Percentiles rank a stretch among this genome's conserved stretches.
These are phyloP conservation scores for Plectrocnemia conspersa DNA, from an alignment of 1,140 invertebrate genomes.

Conservation along the genomic window DNA sequence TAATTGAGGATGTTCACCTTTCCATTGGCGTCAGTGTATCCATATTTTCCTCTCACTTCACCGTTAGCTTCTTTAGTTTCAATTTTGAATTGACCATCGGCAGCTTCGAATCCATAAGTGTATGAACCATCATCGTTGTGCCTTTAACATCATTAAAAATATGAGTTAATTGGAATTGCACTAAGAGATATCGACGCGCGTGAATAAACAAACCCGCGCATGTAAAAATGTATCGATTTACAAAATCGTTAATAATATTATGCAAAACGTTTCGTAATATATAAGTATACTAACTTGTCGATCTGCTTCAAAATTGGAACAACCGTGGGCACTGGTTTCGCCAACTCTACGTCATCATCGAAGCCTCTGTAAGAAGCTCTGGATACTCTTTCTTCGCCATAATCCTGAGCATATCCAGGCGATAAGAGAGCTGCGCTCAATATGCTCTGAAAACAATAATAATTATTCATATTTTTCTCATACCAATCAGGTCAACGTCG, in stretches of 20 bases:
- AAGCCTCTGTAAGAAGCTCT: slow-evolving; percentile 13
- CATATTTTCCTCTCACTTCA: slow-evolving; percentile 79
- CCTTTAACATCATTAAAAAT: slow-evolving; percentile 43
- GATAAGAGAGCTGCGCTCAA: slow-evolving; percentile 23
- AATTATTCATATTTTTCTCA: slow-evolving; percentile 4
- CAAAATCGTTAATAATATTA: too few species aligned
- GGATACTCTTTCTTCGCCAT: slow-evolving; percentile 22
- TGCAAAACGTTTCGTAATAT: slow-evolving; percentile 1
- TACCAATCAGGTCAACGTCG: too few species aligned
- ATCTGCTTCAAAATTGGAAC: slow-evolving; percentile 81
- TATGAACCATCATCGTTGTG: slow-evolving; percentile 84
- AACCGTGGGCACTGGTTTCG: slow-evolving; percentile 56
- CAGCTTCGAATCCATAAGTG: slow-evolving; percentile 81
- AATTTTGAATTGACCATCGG: slow-evolving; percentile 80
- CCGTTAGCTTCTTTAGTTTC: slow-evolving; percentile 75
- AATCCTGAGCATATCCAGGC: slow-evolving; percentile 26
- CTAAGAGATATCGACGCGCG: too few species aligned
- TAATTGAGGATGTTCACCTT: slow-evolving; percentile 45
- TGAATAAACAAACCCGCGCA: too few species aligned
- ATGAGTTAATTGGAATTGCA: too few species aligned
- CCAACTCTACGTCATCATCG: slow-evolving; percentile 30
- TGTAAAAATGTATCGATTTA: too few species aligned
- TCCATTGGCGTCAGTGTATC: slow-evolving; percentile 76
- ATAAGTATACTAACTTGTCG: slow-evolving; percentile 56
- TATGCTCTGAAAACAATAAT: slow-evolving; percentile 24